phyloP scores from a whole-genome alignment of 2,888 invertebrate genomes.

The Tachina grossa region DNA sequence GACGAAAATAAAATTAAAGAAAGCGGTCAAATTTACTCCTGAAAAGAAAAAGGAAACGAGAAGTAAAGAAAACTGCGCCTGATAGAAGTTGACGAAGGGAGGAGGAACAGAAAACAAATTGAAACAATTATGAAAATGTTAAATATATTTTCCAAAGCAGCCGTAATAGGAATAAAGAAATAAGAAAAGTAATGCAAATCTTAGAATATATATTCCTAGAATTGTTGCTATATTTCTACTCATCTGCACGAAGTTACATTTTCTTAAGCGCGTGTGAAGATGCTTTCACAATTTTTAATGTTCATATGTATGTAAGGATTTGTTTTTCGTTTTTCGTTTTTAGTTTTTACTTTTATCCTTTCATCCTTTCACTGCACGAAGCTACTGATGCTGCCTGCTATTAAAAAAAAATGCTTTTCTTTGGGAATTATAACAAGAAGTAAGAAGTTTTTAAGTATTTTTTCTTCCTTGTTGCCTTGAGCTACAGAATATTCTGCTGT shows the following conservation, averaged over 20 bases:
- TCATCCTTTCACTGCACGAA: background rate
- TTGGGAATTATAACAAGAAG: conserved; percentile 9
- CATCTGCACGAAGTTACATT: conserved; percentile 12
- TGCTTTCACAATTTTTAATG: conserved; percentile 6
- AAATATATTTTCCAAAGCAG: no score
- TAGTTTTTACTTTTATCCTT: conserved; percentile 16
- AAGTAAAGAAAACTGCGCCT: no score
- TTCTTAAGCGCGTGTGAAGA: conserved; percentile 22
- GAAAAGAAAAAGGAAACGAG: no score
- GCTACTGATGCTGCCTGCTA: background rate
- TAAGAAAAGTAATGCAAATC: no score
- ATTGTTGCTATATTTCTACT: background rate
- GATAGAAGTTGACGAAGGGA: no score
- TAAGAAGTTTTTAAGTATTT: conserved; percentile 44
- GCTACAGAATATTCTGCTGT: conserved; percentile 11
- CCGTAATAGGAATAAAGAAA: no score
- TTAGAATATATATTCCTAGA: background rate
- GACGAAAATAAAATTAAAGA: no score
- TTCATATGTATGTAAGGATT: conserved; percentile 16
- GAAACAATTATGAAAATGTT: no score
- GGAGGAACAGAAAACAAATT: no score
- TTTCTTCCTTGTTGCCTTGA: conserved; percentile 47
- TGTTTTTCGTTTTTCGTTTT: conserved; percentile 9
- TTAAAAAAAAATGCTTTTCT: conserved; percentile 10
- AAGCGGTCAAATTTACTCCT: no score